phyloP scores from a whole-genome alignment of 1,140 invertebrate species.

The Steinernema feltiae region DNA sequence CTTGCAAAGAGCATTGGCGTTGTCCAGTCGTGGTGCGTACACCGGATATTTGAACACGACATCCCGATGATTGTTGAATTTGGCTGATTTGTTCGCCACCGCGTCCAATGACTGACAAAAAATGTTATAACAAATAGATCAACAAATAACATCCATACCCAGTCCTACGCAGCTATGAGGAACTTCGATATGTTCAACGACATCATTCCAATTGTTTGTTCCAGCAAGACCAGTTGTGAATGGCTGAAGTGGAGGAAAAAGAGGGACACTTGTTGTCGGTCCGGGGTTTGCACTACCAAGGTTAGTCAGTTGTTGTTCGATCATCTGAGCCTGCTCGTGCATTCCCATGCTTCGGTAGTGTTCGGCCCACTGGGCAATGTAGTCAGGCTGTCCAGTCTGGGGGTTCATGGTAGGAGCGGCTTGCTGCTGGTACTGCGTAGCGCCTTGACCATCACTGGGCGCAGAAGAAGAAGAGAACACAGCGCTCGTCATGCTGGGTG shows the following conservation, averaged over 20 bases:
- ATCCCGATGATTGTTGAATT: slow-evolving; percentile 86
- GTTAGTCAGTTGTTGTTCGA: slow-evolving; percentile 72
- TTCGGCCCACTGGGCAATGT: slow-evolving; percentile 92
- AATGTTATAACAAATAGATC: background rate
- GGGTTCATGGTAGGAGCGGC: slow-evolving; percentile 57
- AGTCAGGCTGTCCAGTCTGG: slow-evolving; percentile 72
- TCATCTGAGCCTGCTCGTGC: slow-evolving; percentile 78
- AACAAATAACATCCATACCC: slow-evolving; percentile 34
- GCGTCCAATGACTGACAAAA: slow-evolving; percentile 68
- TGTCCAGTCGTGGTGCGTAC: slow-evolving; percentile 61
- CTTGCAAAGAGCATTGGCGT: slow-evolving; percentile 81
- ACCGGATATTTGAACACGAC: slow-evolving; percentile 88
- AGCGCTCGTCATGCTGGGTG: no score
- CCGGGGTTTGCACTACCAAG: background rate
- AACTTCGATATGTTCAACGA: slow-evolving; percentile 46
- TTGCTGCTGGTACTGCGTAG: slow-evolving; percentile 60
- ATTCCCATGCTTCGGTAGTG: slow-evolving; percentile 89
- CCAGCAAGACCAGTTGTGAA: no score
- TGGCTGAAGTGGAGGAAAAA: no score
- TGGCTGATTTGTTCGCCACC: slow-evolving; percentile 90
- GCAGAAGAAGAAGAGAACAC: no score
- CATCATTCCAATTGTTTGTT: no score
- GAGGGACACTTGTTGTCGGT: no score
- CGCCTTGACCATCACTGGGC: no score
- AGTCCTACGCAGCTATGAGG: slow-evolving; percentile 52